Evolutionary conservation across 2,797 vertebrate species (phyloP).

Genomic region (Acanthornis magna): DNA sequence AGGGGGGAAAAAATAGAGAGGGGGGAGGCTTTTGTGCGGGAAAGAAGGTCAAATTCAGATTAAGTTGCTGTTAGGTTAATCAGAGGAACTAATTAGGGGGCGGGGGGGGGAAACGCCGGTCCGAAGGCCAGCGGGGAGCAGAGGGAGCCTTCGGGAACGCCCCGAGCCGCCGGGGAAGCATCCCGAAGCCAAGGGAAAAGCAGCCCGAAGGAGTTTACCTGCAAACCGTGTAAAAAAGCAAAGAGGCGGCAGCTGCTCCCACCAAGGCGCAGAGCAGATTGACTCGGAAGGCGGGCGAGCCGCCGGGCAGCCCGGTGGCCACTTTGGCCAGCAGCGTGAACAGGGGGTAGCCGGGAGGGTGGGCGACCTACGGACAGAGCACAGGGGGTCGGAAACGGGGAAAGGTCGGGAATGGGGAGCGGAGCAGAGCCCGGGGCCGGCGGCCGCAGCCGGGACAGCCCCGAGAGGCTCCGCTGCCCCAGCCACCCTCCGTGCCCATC

Average conservation of each 20-base stretch:
- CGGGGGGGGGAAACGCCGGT: background rate
- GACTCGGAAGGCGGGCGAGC: slow-evolving; percentile 86
- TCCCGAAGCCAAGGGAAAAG: background rate
- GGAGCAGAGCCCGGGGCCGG: background rate
- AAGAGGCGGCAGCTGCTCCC: slow-evolving; percentile 86
- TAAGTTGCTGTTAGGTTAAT: slow-evolving; percentile 40
- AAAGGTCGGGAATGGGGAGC: background rate
- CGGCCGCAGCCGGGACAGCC: background rate
- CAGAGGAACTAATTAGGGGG: slow-evolving; percentile 45
- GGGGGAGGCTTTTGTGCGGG: background rate
- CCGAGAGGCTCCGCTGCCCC: background rate
- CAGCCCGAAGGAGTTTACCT: slow-evolving; percentile 79
- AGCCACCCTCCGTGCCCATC: background rate
- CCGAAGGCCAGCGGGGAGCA: background rate
- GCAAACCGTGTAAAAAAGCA: slow-evolving; percentile 89
- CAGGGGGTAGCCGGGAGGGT: slow-evolving; percentile 95
- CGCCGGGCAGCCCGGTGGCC: slow-evolving; percentile 77
- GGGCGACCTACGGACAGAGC: slow-evolving; percentile 84
- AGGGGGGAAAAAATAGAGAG: background rate
- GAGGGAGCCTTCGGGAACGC: background rate
- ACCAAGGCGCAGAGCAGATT: slow-evolving; percentile 87
- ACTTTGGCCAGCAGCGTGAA: slow-evolving; percentile 88
- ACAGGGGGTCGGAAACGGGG: background rate
- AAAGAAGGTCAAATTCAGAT: slow-evolving; percentile 58
- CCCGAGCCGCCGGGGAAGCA: background rate